Evolutionary conservation across 2,797 vertebrate species (phyloP).

Genomic region (Scarus forsteni): DNA sequence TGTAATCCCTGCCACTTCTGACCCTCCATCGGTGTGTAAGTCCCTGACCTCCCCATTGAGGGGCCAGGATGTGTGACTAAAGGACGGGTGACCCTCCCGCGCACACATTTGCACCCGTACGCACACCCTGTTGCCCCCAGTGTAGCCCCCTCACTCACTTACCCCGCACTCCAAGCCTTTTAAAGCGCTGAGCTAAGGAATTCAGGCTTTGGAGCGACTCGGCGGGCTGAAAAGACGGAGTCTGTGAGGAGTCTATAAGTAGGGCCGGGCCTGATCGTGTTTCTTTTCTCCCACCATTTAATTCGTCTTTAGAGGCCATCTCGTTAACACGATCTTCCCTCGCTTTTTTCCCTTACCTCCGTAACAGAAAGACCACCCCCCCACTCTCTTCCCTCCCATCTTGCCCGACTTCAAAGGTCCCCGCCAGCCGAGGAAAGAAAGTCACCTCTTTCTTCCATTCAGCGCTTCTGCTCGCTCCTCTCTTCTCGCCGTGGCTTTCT

Average conservation of each 20-base stretch:
- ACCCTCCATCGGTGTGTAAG: conserved; percentile 86
- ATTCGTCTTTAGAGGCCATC: conserved; percentile 87
- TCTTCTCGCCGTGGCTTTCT: conserved; percentile 68
- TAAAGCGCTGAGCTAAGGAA: conserved; percentile 83
- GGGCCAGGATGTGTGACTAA: conserved; percentile 82
- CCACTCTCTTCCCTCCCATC: conserved; percentile 41
- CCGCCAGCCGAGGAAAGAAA: conserved; percentile 80
- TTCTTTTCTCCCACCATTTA: conserved; percentile 87
- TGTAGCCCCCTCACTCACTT: conserved; percentile 63
- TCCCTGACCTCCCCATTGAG: conserved; percentile 84
- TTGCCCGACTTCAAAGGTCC: conserved; percentile 84
- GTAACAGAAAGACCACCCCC: conserved; percentile 29
- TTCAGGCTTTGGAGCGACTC: conserved; percentile 84
- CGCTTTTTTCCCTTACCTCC: conserved; percentile 70
- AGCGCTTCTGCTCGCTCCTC: conserved; percentile 61
- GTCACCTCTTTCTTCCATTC: conserved; percentile 83
- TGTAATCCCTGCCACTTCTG: conserved; percentile 90
- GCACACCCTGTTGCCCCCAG: conserved; percentile 57
- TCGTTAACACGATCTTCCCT: conserved; percentile 88
- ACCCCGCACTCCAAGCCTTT: conserved; percentile 80
- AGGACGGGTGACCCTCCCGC: conserved; percentile 77
- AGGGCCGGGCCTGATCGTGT: conserved; percentile 83
- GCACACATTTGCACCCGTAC: conserved; percentile 65
- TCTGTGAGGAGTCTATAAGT: conserved; percentile 84
- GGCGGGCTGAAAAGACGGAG: conserved; percentile 75